Percentiles rank a stretch among this genome's conserved stretches.
Conservation (phyloP, 2,113 vertebrate species). For the Euleptes europaea region DNA sequence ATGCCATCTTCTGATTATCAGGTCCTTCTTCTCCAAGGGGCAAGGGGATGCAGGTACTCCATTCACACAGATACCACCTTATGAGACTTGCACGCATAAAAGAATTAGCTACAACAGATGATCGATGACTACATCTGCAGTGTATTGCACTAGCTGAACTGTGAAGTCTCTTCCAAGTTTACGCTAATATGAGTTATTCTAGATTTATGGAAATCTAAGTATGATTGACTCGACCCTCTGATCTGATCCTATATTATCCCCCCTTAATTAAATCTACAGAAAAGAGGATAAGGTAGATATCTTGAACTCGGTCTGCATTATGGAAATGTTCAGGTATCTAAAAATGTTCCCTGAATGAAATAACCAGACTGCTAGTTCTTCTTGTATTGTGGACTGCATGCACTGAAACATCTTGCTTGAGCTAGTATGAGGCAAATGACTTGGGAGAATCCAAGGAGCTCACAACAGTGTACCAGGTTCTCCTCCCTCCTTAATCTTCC, state of each 20-base stretch:
- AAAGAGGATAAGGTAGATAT: conserved; percentile 29
- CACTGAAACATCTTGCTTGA: neutral
- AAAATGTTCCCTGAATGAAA: conserved; percentile 28
- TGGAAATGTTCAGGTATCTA: conserved; percentile 34
- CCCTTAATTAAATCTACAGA: conserved; percentile 56
- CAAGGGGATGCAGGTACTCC: no score
- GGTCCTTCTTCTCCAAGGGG: neutral
- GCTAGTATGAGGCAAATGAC: neutral
- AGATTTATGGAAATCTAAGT: conserved; percentile 19
- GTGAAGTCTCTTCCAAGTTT: neutral
- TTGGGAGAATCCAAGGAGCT: neutral
- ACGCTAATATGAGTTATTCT: neutral
- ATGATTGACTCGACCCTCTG: conserved; percentile 28
- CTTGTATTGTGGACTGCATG: neutral
- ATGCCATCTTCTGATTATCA: neutral
- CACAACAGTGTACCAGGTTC: no score
- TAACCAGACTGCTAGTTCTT: neutral
- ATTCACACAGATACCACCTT: no score
- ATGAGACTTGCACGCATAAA: no score
- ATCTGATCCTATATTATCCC: conserved; percentile 50
- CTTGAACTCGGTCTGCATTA: conserved; percentile 35
- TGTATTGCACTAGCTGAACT: neutral
- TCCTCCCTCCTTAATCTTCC: no score
- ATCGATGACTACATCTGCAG: neutral
- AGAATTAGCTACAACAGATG: neutral